Conservation (phyloP, 2,888 invertebrate genomes). For the Agrotis ipsilon region DNA sequence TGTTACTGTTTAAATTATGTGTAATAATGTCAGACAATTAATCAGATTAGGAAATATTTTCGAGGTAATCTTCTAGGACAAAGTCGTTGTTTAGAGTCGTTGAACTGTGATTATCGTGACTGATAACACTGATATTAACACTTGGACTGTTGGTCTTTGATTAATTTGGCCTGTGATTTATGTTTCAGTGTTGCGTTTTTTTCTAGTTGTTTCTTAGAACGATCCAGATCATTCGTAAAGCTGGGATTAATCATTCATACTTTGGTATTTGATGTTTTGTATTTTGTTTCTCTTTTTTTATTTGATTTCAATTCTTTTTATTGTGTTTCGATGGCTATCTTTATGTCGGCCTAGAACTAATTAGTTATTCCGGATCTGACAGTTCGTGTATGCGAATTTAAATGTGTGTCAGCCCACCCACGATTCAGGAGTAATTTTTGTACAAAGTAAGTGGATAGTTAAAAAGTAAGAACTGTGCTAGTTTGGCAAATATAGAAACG, state of each 20-base stretch:
- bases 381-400: no score
- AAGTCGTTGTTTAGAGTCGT: slow-evolving; percentile 47
- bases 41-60: slow-evolving; percentile 46
- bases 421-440: no score
- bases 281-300: neutral
- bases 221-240: neutral
- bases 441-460: no score
- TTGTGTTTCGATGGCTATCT: no score
- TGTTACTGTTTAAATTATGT: slow-evolving; percentile 26
- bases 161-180: slow-evolving; percentile 31
- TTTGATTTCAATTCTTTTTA: neutral
- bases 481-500: no score
- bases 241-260: neutral
- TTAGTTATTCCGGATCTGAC: no score
- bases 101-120: slow-evolving; percentile 57
- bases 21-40: slow-evolving; percentile 28
- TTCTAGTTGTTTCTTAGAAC: neutral
- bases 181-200: neutral
- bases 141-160: slow-evolving; percentile 19
- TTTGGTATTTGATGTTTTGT: neutral
- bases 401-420: no score
- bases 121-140: slow-evolving; percentile 46
- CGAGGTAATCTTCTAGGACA: slow-evolving; percentile 38
- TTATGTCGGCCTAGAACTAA: no score
- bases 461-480: no score